Percentiles rank a stretch among this genome's conserved stretches.
Conservation (phyloP, 1,140 invertebrate genomes). For the Pseudomyrmex pallidus region DNA sequence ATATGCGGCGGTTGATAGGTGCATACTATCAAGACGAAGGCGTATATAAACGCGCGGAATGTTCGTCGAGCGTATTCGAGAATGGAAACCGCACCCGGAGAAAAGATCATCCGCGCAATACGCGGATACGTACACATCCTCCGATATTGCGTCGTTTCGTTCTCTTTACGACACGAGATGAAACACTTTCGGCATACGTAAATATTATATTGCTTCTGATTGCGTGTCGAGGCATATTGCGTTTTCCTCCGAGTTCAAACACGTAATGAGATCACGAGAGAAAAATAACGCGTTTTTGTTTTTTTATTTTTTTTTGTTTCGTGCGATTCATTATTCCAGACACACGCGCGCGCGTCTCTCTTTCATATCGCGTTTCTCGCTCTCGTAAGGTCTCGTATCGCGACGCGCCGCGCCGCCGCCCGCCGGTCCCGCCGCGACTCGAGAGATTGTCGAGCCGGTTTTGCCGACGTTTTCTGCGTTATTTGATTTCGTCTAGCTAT, state of each 20-base stretch:
- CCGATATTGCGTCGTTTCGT: background rate
- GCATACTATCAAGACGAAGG: conserved; percentile 3
- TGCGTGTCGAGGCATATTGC: background rate
- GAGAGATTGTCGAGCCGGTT: conserved; percentile 49
- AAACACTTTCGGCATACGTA: background rate
- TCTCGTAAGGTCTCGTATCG: conserved; percentile 38
- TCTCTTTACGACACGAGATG: background rate
- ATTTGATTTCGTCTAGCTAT: conserved; percentile 59
- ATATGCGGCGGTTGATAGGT: conserved; percentile 16
- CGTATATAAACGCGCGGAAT: conserved; percentile 9
- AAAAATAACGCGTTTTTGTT: conserved; percentile 12
- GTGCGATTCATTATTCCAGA: conserved; percentile 41
- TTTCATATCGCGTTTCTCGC: conserved; percentile 38
- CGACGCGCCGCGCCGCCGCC: conserved; percentile 30
- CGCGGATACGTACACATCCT: background rate
- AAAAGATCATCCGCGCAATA: background rate
- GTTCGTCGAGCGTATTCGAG: background rate
- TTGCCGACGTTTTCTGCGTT: conserved; percentile 54
- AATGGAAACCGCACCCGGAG: background rate
- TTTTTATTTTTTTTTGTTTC: background rate
- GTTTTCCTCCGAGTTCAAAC: background rate
- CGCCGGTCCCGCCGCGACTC: conserved; percentile 1
- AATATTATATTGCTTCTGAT: background rate
- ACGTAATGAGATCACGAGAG: background rate
- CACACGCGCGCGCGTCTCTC: conserved; percentile 3